A percentile compares a stretch with the other conserved stretches of the same genome.
Conservation (phyloP, 2,797 vertebrate genomes). For the Neosilurus hyrtlii region DNA sequence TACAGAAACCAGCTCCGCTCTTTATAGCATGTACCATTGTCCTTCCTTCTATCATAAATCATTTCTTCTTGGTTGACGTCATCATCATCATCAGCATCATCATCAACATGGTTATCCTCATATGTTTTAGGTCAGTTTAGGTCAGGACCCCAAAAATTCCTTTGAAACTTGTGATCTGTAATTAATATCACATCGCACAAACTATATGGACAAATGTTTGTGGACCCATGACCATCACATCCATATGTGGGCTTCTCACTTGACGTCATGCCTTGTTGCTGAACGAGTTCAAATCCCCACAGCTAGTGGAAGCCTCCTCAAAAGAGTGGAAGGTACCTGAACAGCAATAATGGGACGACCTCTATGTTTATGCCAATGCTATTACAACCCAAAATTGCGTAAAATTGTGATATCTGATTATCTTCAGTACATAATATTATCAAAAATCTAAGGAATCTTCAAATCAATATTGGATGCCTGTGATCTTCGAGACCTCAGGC, state of each 20-base stretch:
- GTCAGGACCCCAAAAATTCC: not conserved
- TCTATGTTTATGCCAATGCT: not conserved
- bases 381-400: not conserved
- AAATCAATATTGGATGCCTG: no score
- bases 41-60: not conserved
- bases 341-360: not conserved
- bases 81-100: no score
- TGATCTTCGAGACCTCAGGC: no score
- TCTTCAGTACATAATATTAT: no score
- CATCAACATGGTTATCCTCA: not conserved
- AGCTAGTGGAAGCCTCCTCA: not conserved
- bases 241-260: not conserved
- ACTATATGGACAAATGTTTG: not conserved
- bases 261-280: not conserved
- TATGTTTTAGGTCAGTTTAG: not conserved
- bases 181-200: not conserved
- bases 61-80: not conserved
- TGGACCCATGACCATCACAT: not conserved
- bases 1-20: not conserved
- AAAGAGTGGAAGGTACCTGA: not conserved
- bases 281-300: not conserved
- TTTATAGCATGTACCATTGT: not conserved
- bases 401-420: no score
- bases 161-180: conserved; percentile 3
- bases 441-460: no score